phyloP scores from a whole-genome alignment of 2,113 vertebrate species.

The Tyto alba region DNA sequence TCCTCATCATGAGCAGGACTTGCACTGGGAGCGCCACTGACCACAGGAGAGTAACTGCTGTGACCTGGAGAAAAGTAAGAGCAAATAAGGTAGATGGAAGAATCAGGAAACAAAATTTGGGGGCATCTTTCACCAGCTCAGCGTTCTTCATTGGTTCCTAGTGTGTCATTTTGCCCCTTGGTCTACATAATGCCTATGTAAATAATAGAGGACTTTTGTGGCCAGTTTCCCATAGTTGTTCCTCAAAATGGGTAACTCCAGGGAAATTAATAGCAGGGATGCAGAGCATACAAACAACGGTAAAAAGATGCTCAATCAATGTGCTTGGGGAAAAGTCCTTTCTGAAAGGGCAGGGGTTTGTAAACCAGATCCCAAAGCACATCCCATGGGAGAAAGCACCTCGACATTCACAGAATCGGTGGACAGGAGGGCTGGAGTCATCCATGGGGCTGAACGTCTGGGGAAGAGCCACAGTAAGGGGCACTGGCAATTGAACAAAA shows the following conservation, averaged over 20 bases:
- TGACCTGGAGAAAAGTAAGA: neutral
- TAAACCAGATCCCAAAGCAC: neutral
- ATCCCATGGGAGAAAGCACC: neutral
- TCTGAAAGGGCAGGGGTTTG: neutral
- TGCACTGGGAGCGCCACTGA: neutral
- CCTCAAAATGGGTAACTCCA: neutral
- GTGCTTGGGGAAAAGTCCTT: neutral
- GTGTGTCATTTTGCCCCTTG: neutral
- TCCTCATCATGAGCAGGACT: neutral
- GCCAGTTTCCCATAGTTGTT: neutral
- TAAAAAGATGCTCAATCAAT: neutral
- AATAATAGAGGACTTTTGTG: neutral
- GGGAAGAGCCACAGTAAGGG: neutral
- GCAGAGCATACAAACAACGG: neutral
- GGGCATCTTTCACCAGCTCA: neutral
- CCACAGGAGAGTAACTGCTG: neutral
- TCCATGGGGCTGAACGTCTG: rapidly evolving
- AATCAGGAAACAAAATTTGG: neutral
- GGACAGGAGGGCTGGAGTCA: neutral
- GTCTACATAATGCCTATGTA: neutral
- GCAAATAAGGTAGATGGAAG: neutral
- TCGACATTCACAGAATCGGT: too few relatives aligned
- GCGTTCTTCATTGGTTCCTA: neutral
- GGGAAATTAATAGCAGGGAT: neutral
- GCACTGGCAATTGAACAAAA: neutral